Percentiles rank a stretch among this genome's conserved stretches.
Evolutionary conservation across 1,140 invertebrate species (phyloP).

Genomic region (Trialeurodes vaporariorum): DNA sequence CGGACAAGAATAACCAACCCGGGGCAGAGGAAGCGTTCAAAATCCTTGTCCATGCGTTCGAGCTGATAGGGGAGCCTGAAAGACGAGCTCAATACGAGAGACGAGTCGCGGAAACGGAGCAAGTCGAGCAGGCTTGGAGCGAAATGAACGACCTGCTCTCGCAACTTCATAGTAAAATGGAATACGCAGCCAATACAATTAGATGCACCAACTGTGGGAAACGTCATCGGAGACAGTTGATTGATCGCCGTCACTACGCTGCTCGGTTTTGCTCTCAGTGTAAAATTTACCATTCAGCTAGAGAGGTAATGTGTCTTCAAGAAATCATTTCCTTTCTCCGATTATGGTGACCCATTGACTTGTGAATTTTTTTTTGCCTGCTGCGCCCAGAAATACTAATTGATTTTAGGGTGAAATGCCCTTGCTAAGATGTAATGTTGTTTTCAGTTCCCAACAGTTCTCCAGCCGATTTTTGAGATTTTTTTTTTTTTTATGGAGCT

Average conservation of each 20-base stretch:
- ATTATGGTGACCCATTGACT: too few relatives aligned
- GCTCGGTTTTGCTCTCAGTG: constrained; percentile 80
- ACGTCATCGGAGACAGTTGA: constrained; percentile 71
- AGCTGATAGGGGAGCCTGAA: constrained; percentile 86
- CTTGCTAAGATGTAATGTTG: too few relatives aligned
- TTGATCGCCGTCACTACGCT: constrained; percentile 74
- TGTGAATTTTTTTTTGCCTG: too few relatives aligned
- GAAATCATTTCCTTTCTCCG: too few relatives aligned
- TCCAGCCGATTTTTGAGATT: too few relatives aligned
- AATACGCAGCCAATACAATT: constrained; percentile 81
- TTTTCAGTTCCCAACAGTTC: too few relatives aligned
- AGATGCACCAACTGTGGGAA: constrained; percentile 82
- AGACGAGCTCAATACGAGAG: constrained; percentile 61
- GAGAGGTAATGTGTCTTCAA: constrained; percentile 44
- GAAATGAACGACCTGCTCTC: constrained; percentile 68
- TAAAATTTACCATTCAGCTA: constrained; percentile 79
- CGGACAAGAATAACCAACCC: constrained; percentile 87
- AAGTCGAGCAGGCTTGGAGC: constrained; percentile 70
- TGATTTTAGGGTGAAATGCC: too few relatives aligned
- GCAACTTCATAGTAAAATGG: constrained; percentile 84
- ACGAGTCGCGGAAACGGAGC: constrained; percentile 55
- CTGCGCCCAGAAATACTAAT: too few relatives aligned
- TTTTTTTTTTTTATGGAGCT: too few relatives aligned
- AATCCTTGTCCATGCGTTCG: constrained; percentile 86
- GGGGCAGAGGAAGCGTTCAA: constrained; percentile 94